A percentile compares a stretch with the other conserved stretches of the same genome.
These are phyloP conservation scores for Sycobia sp. DNA, from an alignment of 1,140 invertebrate species.

Conservation along the genomic window DNA sequence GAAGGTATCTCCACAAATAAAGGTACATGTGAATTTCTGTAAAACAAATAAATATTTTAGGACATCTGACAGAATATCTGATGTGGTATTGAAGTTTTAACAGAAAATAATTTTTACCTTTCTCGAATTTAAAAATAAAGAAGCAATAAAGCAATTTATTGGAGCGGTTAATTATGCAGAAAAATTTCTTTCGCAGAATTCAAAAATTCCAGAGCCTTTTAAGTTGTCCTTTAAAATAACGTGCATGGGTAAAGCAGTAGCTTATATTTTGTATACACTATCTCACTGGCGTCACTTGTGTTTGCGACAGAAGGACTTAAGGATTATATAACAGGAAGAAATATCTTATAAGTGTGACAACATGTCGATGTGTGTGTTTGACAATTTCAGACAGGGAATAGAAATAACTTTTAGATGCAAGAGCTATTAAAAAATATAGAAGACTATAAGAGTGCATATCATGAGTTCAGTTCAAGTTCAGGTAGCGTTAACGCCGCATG, in stretches of 20 bases:
- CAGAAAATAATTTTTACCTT: slow-evolving; percentile 45
- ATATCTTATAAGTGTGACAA: slow-evolving; percentile 32
- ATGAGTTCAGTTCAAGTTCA: no score
- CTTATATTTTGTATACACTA: slow-evolving; percentile 23
- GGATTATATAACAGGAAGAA: no score
- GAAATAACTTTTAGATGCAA: slow-evolving; percentile 25
- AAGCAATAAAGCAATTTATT: slow-evolving; percentile 47
- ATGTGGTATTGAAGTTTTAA: slow-evolving; percentile 41
- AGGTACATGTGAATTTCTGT: slow-evolving; percentile 12
- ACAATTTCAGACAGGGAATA: slow-evolving; percentile 35
- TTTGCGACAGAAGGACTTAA: no score
- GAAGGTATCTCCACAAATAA: slow-evolving; percentile 43
- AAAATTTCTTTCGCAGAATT: slow-evolving; percentile 39
- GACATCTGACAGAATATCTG: slow-evolving; percentile 41
- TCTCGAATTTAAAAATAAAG: slow-evolving; percentile 44
- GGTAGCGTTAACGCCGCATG: slow-evolving; percentile 43
- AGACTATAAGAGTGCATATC: slow-evolving; percentile 19
- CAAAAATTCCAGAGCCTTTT: slow-evolving; percentile 38
- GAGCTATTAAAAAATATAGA: neutral
- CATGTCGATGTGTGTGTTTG: slow-evolving; percentile 33
- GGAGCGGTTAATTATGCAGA: slow-evolving; percentile 39
- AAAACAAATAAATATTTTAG: slow-evolving; percentile 38
- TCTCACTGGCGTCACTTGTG: slow-evolving; percentile 20
- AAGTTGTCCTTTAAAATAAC: slow-evolving; percentile 34
- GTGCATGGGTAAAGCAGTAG: slow-evolving; percentile 36